A percentile compares a stretch with the other conserved stretches of the same genome.
phyloP scores from a whole-genome alignment of 1,140 invertebrate species.

The Atta texana region DNA sequence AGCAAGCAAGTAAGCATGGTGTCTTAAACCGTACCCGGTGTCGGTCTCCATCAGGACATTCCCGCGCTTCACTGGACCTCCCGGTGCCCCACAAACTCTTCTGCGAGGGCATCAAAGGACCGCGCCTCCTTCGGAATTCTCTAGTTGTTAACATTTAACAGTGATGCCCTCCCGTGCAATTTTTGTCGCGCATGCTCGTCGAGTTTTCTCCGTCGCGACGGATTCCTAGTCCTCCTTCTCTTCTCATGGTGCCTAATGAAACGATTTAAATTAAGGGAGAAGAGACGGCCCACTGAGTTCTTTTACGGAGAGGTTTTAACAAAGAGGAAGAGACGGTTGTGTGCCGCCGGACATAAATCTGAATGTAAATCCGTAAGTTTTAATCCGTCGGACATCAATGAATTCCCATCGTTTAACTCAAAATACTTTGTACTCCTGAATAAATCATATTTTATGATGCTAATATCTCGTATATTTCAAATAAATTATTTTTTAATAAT shows the following conservation, averaged over 20 bases:
- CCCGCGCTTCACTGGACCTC: neutral
- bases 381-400: constrained; percentile 3
- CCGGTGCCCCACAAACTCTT: constrained; percentile 47
- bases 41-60: constrained; percentile 4
- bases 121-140: constrained; percentile 76
- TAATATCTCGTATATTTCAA: neutral
- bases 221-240: neutral
- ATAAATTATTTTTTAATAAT: neutral
- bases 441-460: neutral
- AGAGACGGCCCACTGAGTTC: constrained; percentile 6
- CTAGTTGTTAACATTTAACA: constrained; percentile 80
- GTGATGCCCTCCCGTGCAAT: constrained; percentile 73
- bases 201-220: constrained; percentile 22
- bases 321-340: neutral
- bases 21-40: constrained; percentile 67
- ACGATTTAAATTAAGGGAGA: constrained; percentile 66
- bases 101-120: constrained; percentile 75
- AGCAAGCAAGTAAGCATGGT: constrained; percentile 76
- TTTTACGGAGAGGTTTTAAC: constrained; percentile 33
- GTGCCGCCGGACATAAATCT: constrained; percentile 3
- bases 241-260: constrained; percentile 53
- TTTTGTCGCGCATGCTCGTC: constrained; percentile 69
- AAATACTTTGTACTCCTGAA: neutral
- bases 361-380: constrained; percentile 17
- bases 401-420: constrained; percentile 3